Evolutionary conservation across 2,797 vertebrate species (phyloP), one percentile per base, ranked within the genome.

Genomic region (Coregonus ussuriensis): DNA sequence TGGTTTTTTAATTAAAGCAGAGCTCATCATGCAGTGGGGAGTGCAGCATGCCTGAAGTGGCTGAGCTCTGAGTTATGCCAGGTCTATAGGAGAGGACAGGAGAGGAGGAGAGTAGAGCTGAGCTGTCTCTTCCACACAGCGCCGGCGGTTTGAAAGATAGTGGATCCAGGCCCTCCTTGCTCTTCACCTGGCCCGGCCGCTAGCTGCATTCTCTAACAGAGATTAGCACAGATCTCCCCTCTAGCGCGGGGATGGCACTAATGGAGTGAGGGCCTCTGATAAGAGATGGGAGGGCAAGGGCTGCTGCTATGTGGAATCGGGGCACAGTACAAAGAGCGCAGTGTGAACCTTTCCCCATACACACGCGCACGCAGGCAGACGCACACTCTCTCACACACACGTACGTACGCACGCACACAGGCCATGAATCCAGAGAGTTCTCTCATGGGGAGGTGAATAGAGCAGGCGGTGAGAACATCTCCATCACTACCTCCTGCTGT

Each of bases 241-340:
- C 90, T 88, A 87, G 90, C 83, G 74, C 91, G 72, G 88, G 90
- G 89, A 93, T 91, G 92, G 92, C 92, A 93, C 94, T 95, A 95
- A 95, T 94, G 93, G 92, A 94, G 92, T 33, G 78, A 89, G 91
- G 88, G 89, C 87, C 91, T 88, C 91, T 86, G 94, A 95, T 95
- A 95, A 95, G 91, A 93, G 84, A 86, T 5, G 78, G 87, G 92
- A 91, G 90, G 41, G 41, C 41, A 9, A 47, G 9, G 41, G 85
- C 51, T 14, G 86, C 86, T 83, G 89, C 41, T 88, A 88, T 88
- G 56, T 51, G 72, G 37, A 72, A 72, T 21, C 41, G 15, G 76
- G 65, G 62, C 75, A 68, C 73, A 63, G 87, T 90, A 91, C 89
- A 47, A 90, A 91, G 87, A 92, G 76, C 82, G 79, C 82, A 86